A percentile compares a stretch with the other conserved stretches of the same genome.
These are phyloP conservation scores for Zaprionus davidi DNA, from an alignment of 1,140 invertebrate genomes.

Conservation along the genomic window DNA sequence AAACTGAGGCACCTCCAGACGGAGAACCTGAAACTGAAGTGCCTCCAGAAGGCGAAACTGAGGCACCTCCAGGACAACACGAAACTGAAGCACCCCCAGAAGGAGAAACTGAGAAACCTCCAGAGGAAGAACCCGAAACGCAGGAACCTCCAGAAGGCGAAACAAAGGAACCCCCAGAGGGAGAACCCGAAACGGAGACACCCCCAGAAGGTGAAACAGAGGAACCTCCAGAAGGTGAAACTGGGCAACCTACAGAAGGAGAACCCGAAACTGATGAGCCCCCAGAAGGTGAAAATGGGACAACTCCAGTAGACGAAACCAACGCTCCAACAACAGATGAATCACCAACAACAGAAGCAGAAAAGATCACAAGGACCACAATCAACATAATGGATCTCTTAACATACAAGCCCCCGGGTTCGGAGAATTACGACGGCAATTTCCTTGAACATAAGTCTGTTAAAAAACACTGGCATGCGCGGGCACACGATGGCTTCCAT, in stretches of 20 bases:
- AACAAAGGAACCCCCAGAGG: neutral
- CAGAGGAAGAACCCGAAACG: neutral
- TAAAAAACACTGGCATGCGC: slow-evolving; percentile 27
- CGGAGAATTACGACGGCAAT: slow-evolving; percentile 32
- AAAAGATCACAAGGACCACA: neutral
- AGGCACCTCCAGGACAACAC: no score
- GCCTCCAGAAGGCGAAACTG: neutral
- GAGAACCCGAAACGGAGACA: neutral
- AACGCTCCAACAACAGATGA: neutral
- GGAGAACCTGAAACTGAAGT: neutral
- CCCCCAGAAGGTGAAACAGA: neutral
- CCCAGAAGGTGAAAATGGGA: neutral
- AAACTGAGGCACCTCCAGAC: neutral
- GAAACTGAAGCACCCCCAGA: neutral
- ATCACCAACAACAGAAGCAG: neutral
- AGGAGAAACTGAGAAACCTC: neutral
- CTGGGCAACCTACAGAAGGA: neutral
- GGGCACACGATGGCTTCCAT: slow-evolving; percentile 65
- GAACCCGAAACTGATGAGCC: neutral
- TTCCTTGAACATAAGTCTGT: slow-evolving; percentile 6
- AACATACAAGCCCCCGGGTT: slow-evolving; percentile 11
- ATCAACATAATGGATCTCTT: slow-evolving; percentile 31
- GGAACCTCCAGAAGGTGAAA: neutral
- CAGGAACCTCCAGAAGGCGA: rapidly evolving
- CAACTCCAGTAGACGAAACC: no score